Conservation (phyloP, 2,888 invertebrate species). For the Cyclophora albipunctata region DNA sequence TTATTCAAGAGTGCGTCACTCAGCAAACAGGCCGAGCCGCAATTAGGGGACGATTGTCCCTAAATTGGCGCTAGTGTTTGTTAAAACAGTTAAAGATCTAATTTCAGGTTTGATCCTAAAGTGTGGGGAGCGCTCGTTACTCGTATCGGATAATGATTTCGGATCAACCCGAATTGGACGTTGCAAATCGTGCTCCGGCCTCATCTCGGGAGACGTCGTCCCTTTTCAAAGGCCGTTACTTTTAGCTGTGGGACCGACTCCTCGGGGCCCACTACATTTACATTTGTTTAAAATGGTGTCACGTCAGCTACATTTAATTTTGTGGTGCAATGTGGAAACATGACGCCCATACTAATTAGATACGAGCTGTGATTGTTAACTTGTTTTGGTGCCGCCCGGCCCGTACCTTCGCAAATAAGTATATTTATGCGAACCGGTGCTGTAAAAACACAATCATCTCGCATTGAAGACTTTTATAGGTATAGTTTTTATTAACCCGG, state of each 20-base stretch:
- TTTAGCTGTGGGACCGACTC: conserved; percentile 34
- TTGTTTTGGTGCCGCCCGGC: background rate
- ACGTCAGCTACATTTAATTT: conserved; percentile 33
- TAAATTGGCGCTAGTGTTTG: conserved; percentile 33
- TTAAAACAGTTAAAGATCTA: conserved; percentile 31
- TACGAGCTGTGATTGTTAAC: conserved; percentile 5
- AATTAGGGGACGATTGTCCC: conserved; percentile 38
- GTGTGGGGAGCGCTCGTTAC: conserved; percentile 23
- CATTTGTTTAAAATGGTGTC: conserved; percentile 37
- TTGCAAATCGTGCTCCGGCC: conserved; percentile 29
- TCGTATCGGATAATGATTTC: conserved; percentile 37
- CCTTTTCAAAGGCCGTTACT: conserved; percentile 37
- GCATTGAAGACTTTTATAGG: too few species aligned
- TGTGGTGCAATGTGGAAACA: conserved; percentile 21
- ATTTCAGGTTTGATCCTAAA: conserved; percentile 19
- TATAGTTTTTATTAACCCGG: conserved; percentile 10
- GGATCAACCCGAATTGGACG: conserved; percentile 32
- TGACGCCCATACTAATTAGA: conserved; percentile 21
- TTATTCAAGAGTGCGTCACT: conserved; percentile 40
- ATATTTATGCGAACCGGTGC: background rate
- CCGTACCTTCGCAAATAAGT: background rate
- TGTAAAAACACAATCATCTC: too few species aligned
- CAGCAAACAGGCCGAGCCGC: conserved; percentile 29
- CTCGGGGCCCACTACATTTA: conserved; percentile 29
- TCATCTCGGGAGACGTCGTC: conserved; percentile 34